phyloP scores from a whole-genome alignment of 2,113 vertebrate species.

The Peromyscus polionotus region DNA sequence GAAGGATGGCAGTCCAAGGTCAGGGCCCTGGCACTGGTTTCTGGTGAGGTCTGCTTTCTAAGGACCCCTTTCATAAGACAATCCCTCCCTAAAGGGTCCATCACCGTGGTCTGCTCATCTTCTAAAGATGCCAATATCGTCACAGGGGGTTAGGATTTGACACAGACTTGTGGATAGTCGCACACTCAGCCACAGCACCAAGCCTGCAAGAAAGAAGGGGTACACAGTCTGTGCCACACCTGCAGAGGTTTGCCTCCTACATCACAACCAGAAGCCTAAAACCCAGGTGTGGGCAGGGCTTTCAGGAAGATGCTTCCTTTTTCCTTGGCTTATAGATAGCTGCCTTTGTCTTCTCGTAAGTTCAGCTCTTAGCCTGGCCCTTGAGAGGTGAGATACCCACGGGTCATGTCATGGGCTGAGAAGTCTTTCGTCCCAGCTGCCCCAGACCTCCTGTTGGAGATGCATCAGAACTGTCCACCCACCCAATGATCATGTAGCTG shows the following conservation, averaged over 20 bases:
- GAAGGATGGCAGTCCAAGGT: neutral
- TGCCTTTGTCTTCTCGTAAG: neutral
- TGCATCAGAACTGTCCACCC: neutral
- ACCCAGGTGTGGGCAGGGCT: neutral
- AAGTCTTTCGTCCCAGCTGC: neutral
- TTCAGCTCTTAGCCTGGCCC: neutral
- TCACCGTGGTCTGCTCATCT: neutral
- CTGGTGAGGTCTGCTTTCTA: neutral
- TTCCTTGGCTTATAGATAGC: neutral
- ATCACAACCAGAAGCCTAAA: neutral
- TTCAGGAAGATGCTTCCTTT: neutral
- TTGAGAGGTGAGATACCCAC: neutral
- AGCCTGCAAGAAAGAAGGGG: neutral
- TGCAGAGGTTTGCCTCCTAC: no score
- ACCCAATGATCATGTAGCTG: rapidly evolving
- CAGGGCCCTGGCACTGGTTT: neutral
- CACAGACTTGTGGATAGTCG: no score
- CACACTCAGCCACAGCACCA: neutral
- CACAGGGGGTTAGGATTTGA: neutral
- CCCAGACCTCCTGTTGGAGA: neutral
- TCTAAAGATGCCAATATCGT: no score
- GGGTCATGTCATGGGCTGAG: no score
- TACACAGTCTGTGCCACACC: rapidly evolving
- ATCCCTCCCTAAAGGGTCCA: neutral
- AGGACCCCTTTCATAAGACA: neutral